Percentiles rank a stretch among this genome's conserved stretches.
phyloP scores from a whole-genome alignment of 2,797 vertebrate genomes.

The Enteromius radiatus region DNA sequence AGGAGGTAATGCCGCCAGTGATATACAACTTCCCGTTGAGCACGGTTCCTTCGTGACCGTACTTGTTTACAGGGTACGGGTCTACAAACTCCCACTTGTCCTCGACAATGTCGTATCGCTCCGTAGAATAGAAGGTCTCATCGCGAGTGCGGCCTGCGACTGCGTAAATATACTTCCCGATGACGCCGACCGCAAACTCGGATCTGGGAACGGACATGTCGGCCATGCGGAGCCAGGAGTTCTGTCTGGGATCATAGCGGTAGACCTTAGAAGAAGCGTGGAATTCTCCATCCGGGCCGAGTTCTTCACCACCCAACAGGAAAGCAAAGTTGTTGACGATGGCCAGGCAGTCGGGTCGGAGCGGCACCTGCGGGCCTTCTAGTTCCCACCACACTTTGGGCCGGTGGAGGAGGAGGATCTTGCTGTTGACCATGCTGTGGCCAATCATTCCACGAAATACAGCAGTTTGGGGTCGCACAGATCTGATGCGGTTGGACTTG shows the following conservation, averaged over 20 bases:
- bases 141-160: conserved; percentile 97
- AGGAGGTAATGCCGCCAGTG: conserved; percentile 98
- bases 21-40: conserved; percentile 94
- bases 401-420: conserved; percentile 96
- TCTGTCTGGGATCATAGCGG: conserved; percentile 96
- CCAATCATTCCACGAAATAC: conserved; percentile 99
- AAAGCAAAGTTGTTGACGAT: conserved; percentile 99
- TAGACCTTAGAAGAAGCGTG: conserved; percentile 99
- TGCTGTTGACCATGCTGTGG: conserved; percentile 99
- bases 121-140: conserved; percentile 97
- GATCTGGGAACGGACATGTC: conserved; percentile 99
- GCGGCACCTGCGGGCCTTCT: conserved; percentile 95
- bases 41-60: conserved; percentile 96
- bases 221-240: conserved; percentile 96
- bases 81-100: conserved; percentile 98
- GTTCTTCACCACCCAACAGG: conserved; percentile 94
- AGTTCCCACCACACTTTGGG: conserved; percentile 99
- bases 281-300: conserved; percentile 96
- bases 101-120: conserved; percentile 95
- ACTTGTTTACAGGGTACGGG: conserved; percentile 98
- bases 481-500: conserved; percentile 95
- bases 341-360: conserved; percentile 95
- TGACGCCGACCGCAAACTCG: conserved; percentile 97
- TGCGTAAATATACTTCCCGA: conserved; percentile 94
- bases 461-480: conserved; percentile 93